Evolutionary conservation across 2,113 vertebrate species (phyloP), one percentile per base, ranked within the genome.

Genomic region (Diadophis punctatus): DNA sequence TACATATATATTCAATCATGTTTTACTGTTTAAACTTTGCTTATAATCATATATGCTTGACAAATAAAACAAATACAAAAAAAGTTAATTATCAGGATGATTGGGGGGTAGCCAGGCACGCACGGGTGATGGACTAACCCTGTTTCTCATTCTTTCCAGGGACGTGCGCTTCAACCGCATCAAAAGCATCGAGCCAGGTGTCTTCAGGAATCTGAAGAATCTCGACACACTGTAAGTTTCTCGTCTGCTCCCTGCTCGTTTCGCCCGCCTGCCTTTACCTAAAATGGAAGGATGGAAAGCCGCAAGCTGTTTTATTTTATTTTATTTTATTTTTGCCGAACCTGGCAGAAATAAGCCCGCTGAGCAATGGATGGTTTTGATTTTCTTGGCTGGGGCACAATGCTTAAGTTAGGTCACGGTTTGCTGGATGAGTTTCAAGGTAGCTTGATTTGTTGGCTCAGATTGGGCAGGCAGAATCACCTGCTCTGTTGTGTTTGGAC

Each of bases 101-200:
- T 23, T 2, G 6, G 53, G 34, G 34, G 23, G 46, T n/a, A 52
- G 30, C 60, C 14, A 52, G 2, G 1, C 34, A 49, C 8, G 23
- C 3, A 0, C 3, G n/a, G n/a, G 74, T 22, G 74, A 39, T 25
- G 46, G 55, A 60, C 53, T n/a, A 34, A 60, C 14, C 22, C 20
- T 1, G 30, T 34, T 34, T 95, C 93, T 88, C 96, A 93, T 91
- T 96, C 80, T 93, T 94, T 96, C 34, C 96, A 99, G 98, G 95
- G 98, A 99, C 95, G 93, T 99, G 95, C 98, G 98, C 89, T 99
- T 99, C 96, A 99, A 99, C 97, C 98, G 97, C 97, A 98, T 99
- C 96, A 98, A 98, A 97, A 98, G 98, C 95, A 97, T 99, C 94
- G 97, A 97, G 49, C 97, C 97, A 23, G 98, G 97, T 89, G 98